Conservation (phyloP, 2,113 vertebrate genomes). For the Mystacornis crossleyi region DNA sequence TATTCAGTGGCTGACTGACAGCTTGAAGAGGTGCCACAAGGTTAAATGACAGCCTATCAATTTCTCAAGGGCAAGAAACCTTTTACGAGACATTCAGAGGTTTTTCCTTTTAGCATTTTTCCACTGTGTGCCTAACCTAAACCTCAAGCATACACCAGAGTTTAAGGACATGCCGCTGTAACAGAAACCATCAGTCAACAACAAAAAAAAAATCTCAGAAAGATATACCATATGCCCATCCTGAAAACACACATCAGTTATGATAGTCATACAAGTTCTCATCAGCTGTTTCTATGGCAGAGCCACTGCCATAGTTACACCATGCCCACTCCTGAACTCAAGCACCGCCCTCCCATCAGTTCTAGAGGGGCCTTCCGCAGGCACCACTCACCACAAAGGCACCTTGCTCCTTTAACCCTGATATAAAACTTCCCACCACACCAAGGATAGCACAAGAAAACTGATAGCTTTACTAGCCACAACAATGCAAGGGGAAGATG, state of each 20-base stretch:
- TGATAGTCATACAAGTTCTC: not conserved
- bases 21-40: conserved; percentile 43
- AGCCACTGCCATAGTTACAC: not conserved
- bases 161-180: conserved; percentile 31
- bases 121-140: conserved; percentile 17
- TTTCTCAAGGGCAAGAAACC: conserved; percentile 69
- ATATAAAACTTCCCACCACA: not conserved
- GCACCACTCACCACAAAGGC: not conserved
- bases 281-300: not conserved
- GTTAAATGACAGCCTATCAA: conserved; percentile 60
- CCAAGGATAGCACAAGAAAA: not conserved
- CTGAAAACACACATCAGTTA: conserved; percentile 14
- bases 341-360: not conserved
- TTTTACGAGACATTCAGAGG: not conserved
- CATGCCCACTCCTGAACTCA: not conserved
- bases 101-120: conserved; percentile 28
- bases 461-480: not conserved
- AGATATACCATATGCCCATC: not conserved
- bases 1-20: conserved; percentile 50
- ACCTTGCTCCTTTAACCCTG: not conserved
- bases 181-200: conserved; percentile 6
- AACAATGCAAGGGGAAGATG: not conserved
- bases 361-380: fast-evolving
- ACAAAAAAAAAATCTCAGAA: not conserved
- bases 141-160: not conserved